Conservation (phyloP, 2,113 vertebrate species). For the Bettongia penicillata region DNA sequence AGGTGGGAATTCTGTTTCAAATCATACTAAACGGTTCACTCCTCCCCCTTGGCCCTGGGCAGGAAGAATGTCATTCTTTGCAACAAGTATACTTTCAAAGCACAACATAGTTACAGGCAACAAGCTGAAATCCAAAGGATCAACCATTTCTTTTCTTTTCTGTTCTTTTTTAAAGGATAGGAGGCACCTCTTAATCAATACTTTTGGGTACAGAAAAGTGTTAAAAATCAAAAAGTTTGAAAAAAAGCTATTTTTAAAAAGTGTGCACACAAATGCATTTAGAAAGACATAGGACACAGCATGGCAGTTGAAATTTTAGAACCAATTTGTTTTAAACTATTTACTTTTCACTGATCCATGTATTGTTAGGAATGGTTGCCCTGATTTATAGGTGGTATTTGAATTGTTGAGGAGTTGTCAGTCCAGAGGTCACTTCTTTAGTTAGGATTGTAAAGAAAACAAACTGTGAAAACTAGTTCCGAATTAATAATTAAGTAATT, state of each 20-base stretch:
- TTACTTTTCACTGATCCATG: background rate
- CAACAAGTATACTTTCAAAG: background rate
- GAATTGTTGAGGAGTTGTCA: background rate
- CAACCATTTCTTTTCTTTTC: background rate
- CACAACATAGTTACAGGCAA: background rate
- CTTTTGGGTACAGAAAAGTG: background rate
- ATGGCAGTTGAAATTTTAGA: background rate
- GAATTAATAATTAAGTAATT: background rate
- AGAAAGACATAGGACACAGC: background rate
- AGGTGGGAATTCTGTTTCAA: slow-evolving; percentile 41
- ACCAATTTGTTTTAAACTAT: background rate
- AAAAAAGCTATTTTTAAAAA: background rate
- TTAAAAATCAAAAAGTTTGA: slow-evolving; percentile 15
- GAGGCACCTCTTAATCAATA: background rate
- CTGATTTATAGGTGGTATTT: background rate
- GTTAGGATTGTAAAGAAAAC: slow-evolving; percentile 12
- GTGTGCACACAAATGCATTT: background rate
- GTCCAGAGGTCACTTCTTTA: background rate
- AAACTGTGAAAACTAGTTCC: slow-evolving; percentile 15
- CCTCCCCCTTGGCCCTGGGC: background rate
- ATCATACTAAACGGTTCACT: slow-evolving; percentile 52
- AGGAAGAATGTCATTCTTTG: background rate
- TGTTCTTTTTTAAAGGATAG: background rate
- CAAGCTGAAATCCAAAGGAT: background rate
- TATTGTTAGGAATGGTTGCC: background rate